These are phyloP conservation scores for Antedon mediterranea DNA, from an alignment of 53 echinoderm and acorn worm species.

Conservation along the genomic window DNA sequence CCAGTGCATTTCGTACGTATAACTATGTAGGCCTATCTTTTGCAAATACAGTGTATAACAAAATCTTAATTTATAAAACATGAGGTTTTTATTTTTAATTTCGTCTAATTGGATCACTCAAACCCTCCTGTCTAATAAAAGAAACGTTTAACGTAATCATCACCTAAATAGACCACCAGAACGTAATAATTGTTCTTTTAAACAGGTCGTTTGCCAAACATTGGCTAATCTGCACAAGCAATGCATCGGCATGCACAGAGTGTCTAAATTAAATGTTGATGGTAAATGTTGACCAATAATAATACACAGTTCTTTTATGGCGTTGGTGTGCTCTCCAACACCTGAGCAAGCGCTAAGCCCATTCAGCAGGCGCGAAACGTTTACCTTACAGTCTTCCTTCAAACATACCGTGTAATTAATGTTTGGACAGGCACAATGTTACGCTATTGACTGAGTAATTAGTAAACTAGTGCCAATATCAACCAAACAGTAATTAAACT, in stretches of 20 bases:
- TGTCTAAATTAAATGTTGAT: background rate
- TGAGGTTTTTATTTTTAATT: no score
- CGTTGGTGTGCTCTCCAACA: background rate
- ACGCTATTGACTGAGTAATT: constrained; percentile 11
- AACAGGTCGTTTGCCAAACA: no score
- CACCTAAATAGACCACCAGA: background rate
- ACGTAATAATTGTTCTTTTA: no score
- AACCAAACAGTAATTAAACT: background rate
- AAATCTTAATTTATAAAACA: no score
- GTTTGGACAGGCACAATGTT: constrained; percentile 13
- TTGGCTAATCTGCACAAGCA: background rate
- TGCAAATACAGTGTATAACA: no score
- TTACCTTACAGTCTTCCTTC: background rate
- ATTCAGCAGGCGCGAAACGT: background rate
- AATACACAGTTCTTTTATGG: background rate
- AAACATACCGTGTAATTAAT: constrained; percentile 13
- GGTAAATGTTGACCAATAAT: background rate
- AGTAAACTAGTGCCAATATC: constrained; percentile 3
- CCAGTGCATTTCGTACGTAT: no score
- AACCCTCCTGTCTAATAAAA: no score
- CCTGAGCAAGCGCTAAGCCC: background rate
- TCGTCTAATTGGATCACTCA: no score
- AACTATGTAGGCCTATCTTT: no score
- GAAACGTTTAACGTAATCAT: background rate
- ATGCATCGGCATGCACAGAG: background rate